These are phyloP conservation scores for Galerucella nymphaeae DNA, from an alignment of 2,888 invertebrate species.

Conservation along the genomic window DNA sequence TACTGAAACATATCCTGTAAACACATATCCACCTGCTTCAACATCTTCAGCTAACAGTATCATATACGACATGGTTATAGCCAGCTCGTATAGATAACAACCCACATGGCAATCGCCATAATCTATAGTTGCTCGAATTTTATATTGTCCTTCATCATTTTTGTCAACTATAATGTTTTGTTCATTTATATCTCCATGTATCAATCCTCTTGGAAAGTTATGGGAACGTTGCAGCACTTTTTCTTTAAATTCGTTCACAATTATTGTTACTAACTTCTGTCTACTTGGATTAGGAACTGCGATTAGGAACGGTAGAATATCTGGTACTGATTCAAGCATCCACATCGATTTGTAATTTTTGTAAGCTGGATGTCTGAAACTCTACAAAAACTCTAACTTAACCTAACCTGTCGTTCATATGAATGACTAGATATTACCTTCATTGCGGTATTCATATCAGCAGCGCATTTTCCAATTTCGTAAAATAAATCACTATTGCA, in stretches of 20 bases:
- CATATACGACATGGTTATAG: constrained; percentile 84
- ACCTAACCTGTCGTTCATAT: no score
- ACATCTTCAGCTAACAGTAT: constrained; percentile 75
- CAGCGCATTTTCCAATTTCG: constrained; percentile 79
- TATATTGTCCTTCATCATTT: constrained; percentile 66
- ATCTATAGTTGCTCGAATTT: constrained; percentile 81
- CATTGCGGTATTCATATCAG: constrained; percentile 75
- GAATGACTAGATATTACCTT: constrained; percentile 66
- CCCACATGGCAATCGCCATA: constrained; percentile 85
- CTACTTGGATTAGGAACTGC: constrained; percentile 74
- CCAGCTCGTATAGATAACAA: constrained; percentile 85
- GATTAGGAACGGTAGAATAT: constrained; percentile 76
- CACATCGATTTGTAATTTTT: constrained; percentile 77
- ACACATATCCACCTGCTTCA: constrained; percentile 73
- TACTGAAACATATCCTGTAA: constrained; percentile 80
- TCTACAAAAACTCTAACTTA: constrained; percentile 68
- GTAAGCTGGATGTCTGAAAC: constrained; percentile 79
- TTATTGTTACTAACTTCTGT: constrained; percentile 69
- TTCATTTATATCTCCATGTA: constrained; percentile 94
- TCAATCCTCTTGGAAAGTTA: constrained; percentile 75
- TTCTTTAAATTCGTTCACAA: constrained; percentile 74
- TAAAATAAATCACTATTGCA: constrained; percentile 72
- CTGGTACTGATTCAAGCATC: constrained; percentile 78
- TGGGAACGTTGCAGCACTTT: constrained; percentile 71
- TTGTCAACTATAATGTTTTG: constrained; percentile 77